phyloP scores from a whole-genome alignment of 2,888 invertebrate species.

The Vandiemenella viatica region DNA sequence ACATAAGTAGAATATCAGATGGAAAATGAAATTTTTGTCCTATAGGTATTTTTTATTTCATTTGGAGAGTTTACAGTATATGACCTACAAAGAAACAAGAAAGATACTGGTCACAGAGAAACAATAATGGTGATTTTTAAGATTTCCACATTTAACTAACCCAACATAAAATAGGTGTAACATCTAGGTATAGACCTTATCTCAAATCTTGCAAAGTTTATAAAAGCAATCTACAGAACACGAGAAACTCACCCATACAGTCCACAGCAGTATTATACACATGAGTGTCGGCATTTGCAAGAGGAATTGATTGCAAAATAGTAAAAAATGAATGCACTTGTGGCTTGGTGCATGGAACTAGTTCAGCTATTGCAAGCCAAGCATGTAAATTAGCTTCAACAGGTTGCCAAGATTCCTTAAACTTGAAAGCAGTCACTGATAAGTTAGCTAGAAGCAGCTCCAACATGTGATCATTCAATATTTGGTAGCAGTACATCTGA shows the following conservation, averaged over 20 bases:
- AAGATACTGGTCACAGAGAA: too few relatives aligned
- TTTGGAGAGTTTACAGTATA: too few relatives aligned
- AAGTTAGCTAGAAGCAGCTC: slow-evolving; percentile 50
- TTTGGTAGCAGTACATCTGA: slow-evolving; percentile 72
- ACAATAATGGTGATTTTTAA: too few relatives aligned
- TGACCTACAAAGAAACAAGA: too few relatives aligned
- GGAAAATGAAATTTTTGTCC: too few relatives aligned
- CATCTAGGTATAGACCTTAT: too few relatives aligned
- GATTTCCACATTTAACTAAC: too few relatives aligned
- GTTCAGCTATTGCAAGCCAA: slow-evolving; percentile 46
- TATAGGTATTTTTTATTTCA: too few relatives aligned
- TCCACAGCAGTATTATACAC: neutral
- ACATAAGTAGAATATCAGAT: too few relatives aligned
- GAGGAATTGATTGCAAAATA: neutral
- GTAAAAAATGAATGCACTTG: slow-evolving; percentile 21
- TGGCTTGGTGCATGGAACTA: slow-evolving; percentile 28
- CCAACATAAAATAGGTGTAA: too few relatives aligned
- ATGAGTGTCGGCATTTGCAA: neutral
- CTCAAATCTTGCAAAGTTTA: too few relatives aligned
- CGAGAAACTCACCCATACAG: neutral
- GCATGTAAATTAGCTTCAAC: slow-evolving; percentile 52
- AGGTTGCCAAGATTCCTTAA: slow-evolving; percentile 29
- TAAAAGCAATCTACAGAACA: too few relatives aligned
- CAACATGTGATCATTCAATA: slow-evolving; percentile 60
- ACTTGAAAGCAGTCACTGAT: slow-evolving; percentile 21